These are phyloP conservation scores for Epinephelus awoara DNA, from an alignment of 2,797 vertebrate genomes.

Conservation along the genomic window DNA sequence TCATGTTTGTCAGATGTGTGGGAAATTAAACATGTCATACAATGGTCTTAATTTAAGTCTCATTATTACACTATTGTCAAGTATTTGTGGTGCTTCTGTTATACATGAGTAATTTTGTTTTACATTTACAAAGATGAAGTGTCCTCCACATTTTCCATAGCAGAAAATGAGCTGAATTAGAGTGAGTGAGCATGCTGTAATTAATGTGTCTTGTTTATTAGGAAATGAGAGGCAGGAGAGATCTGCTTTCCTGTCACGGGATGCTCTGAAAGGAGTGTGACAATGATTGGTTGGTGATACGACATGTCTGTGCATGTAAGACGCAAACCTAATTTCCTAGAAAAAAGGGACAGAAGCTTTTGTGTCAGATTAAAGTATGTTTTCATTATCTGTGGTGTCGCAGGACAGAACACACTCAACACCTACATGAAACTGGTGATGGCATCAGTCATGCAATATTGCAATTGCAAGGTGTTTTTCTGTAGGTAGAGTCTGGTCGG, in stretches of 20 bases:
- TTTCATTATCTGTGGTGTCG: background rate
- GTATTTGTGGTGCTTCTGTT: background rate
- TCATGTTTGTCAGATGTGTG: constrained; percentile 13
- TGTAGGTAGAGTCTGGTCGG: constrained; percentile 23
- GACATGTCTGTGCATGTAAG: background rate
- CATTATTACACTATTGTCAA: background rate
- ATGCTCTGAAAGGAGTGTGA: background rate
- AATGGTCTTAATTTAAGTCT: constrained; percentile 1
- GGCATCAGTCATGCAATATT: background rate
- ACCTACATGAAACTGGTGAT: background rate
- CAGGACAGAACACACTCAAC: background rate
- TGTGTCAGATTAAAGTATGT: background rate
- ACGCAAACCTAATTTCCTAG: background rate
- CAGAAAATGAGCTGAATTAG: no score
- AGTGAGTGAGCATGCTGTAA: background rate
- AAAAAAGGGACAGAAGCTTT: background rate
- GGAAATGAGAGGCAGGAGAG: background rate
- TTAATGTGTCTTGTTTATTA: constrained; percentile 6
- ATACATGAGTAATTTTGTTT: background rate
- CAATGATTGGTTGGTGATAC: background rate
- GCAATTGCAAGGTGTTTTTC: constrained; percentile 52
- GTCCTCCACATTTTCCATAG: background rate
- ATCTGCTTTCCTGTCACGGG: background rate
- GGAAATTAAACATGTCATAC: constrained; percentile 35
- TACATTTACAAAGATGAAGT: background rate